Conservation (phyloP, 2,888 invertebrate genomes). For the Cheiracanthium punctorium region DNA sequence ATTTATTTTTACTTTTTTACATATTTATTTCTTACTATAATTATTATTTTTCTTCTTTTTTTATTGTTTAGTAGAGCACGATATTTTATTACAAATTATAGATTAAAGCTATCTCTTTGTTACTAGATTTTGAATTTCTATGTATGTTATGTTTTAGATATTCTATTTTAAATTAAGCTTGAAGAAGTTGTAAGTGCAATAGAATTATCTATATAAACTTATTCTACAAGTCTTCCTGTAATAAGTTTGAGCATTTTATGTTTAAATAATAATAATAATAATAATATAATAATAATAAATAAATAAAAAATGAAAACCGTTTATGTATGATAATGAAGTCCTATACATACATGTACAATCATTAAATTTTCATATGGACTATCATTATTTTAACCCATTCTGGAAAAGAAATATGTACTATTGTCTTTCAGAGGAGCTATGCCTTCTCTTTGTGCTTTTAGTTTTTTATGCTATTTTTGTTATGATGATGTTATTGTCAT, state of each 20-base stretch:
- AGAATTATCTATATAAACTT: background rate
- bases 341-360: conserved; percentile 6
- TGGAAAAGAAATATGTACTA: background rate
- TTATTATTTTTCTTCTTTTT: too few species aligned
- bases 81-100: too few species aligned
- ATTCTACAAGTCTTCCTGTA: conserved; percentile 9
- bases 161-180: too few species aligned
- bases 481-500: background rate
- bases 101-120: too few species aligned
- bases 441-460: conserved; percentile 12
- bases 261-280: too few species aligned
- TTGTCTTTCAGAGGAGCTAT: background rate
- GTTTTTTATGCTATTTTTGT: background rate
- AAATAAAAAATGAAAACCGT: background rate
- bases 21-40: too few species aligned
- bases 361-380: conserved; percentile 7
- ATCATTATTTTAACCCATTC: conserved; percentile 2
- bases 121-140: too few species aligned
- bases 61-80: too few species aligned
- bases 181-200: too few species aligned
- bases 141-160: too few species aligned
- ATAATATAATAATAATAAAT: too few species aligned
- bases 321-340: background rate
- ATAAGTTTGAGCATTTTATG: background rate
- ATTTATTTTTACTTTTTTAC: too few species aligned